A percentile compares a stretch with the other conserved stretches of the same genome.
phyloP scores from a whole-genome alignment of 2,797 vertebrate genomes.

The Phoeniculus purpureus region DNA sequence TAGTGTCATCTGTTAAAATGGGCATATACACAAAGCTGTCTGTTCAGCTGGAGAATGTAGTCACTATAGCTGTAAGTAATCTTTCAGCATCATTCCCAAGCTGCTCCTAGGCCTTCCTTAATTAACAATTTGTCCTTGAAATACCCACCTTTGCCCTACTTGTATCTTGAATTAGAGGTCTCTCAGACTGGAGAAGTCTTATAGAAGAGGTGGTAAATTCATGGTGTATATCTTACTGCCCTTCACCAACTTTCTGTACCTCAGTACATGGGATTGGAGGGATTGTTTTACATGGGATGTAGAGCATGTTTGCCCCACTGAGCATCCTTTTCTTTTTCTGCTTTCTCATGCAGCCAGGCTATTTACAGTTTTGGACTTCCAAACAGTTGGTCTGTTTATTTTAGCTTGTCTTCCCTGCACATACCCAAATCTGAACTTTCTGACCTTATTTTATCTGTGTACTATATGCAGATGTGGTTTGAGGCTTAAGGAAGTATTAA shows the following conservation, averaged over 20 bases:
- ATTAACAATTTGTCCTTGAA: neutral
- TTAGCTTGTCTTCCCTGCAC: neutral
- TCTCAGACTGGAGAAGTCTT: neutral
- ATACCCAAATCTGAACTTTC: neutral
- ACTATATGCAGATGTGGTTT: neutral
- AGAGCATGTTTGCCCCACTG: accelerated
- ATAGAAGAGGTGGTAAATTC: neutral
- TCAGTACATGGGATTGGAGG: neutral
- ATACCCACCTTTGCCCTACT: neutral
- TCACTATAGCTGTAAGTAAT: neutral
- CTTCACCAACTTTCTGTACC: neutral
- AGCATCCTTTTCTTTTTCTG: neutral
- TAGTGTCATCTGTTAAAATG: neutral
- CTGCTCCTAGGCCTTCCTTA: neutral
- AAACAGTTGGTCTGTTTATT: neutral
- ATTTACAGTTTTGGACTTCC: neutral
- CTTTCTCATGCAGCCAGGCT: neutral
- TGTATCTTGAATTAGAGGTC: neutral
- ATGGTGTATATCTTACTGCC: neutral
- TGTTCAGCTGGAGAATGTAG: neutral
- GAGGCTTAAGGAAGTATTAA: neutral
- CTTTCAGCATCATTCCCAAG: neutral
- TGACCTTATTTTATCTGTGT: neutral
- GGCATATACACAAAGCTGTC: neutral
- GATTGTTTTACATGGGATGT: accelerated